Percentiles rank a stretch among this genome's conserved stretches.
phyloP scores from a whole-genome alignment of 1,140 invertebrate species.

The Ips nitidus region DNA sequence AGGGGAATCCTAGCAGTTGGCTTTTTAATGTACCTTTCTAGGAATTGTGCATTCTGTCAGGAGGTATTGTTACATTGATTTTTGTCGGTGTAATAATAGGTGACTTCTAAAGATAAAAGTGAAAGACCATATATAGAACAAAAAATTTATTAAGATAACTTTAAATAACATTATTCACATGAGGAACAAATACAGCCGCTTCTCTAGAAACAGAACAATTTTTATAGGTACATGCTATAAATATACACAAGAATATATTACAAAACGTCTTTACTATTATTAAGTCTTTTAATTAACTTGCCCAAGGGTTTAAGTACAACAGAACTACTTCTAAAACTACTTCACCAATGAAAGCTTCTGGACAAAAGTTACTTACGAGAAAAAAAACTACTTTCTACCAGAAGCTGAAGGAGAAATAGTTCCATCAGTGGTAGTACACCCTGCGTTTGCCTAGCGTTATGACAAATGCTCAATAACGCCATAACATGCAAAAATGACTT shows the following conservation, averaged over 20 bases:
- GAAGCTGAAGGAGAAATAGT: not conserved
- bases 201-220: constrained; percentile 52
- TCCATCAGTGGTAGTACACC: constrained; percentile 3
- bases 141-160: constrained; percentile 51
- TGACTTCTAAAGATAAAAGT: not conserved
- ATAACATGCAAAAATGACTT: constrained; percentile 50
- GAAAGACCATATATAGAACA: constrained; percentile 41
- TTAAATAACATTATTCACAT: constrained; percentile 51
- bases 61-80: not conserved
- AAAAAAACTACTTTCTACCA: constrained; percentile 22
- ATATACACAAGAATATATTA: constrained; percentile 51
- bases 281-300: constrained; percentile 50
- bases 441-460: constrained; percentile 23
- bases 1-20: constrained; percentile 24
- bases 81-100: not conserved
- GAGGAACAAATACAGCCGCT: constrained; percentile 52
- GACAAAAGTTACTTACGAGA: not conserved
- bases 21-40: constrained; percentile 21
- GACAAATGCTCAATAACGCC: constrained; percentile 30
- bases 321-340: constrained; percentile 33
- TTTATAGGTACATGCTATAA: constrained; percentile 49
- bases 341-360: not conserved
- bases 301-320: constrained; percentile 47
- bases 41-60: constrained; percentile 10
- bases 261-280: constrained; percentile 50